Base-by-base conservation (phyloP, 2,113 vertebrate species). In the Cathartes aura region DNA sequence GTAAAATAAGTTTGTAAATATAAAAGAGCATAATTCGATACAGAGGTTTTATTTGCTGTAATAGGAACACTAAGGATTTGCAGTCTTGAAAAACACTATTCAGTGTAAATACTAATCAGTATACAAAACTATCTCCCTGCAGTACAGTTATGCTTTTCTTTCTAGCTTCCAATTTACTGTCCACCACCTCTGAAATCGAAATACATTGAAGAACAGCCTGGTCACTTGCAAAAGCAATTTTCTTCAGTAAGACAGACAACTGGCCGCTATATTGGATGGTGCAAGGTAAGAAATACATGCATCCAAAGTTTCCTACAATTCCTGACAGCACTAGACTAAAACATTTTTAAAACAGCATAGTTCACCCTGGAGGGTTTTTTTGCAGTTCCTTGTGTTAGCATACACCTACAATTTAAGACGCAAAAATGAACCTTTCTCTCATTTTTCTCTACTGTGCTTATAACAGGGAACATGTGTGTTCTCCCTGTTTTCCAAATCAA, bases 121-220 rank as follows among this genome's bases (percentile, higher is more conserved):
- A 0, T 5, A 71, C 29, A 47, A 40, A 48, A 2, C 11, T 9
- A 1, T 13, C 9, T 36, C 64, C 26, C 15, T 43, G 19, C 52
- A 45, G 50, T 79, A 91, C 70, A 32, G 6, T 73, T 59, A 24
- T 52, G 59, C 74, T 89, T 82, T 89, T 38, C 52, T 55, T 92
- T 93, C 5, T 98, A 99, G 99, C 98, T 99, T 73, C 98, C 99
- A 42, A 93, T 99, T 97, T 99, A 99, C 95, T 92, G 89, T 9
- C 94, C 98, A 1, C 97, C 98, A 62, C 93, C 97, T 22, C 92
- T 81, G 74, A 93, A 93, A 30, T 98, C 82, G 1, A 97, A 80
- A 27, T 98, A 98, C 86, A 3, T 99, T 20, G 98, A 98, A 82
- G 98, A 99, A 45, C 95, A 98, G 76, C 98, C 99, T 1, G 98